Conservation (phyloP, 2,797 vertebrate species). For the Odontamblyopus lacepedii region DNA sequence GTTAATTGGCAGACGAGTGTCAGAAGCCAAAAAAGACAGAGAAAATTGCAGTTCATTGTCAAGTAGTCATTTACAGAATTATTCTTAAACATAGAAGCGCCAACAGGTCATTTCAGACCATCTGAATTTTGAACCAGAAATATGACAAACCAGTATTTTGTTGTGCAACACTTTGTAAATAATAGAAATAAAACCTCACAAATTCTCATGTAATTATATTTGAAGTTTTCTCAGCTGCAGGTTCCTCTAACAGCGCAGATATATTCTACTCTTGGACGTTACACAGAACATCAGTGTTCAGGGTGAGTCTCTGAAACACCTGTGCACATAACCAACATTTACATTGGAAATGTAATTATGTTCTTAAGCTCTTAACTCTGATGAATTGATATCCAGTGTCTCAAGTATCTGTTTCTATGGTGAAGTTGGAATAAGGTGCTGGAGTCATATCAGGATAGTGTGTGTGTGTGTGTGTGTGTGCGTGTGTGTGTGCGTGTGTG, state of each 20-base stretch:
- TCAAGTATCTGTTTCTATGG: conserved; percentile 21
- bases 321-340: conserved; percentile 44
- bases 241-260: conserved; percentile 35
- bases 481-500: too few species aligned
- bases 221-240: conserved; percentile 51
- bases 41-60: conserved; percentile 53
- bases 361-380: conserved; percentile 19
- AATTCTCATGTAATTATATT: conserved; percentile 31
- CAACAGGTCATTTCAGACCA: conserved; percentile 3
- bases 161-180: conserved; percentile 12
- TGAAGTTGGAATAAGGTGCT: conserved; percentile 19
- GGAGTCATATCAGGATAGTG: conserved; percentile 8
- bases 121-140: conserved; percentile 4
- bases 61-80: conserved; percentile 39
- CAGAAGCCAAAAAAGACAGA: conserved; percentile 61
- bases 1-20: conserved; percentile 62
- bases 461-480: background rate
- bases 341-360: conserved; percentile 43
- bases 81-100: conserved; percentile 21
- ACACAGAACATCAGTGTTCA: conserved; percentile 24
- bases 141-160: conserved; percentile 13
- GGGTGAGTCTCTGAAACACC: conserved; percentile 34
- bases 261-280: conserved; percentile 24
- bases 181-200: conserved; percentile 15
- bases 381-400: conserved; percentile 26